Conservation (phyloP, 2,797 vertebrate genomes). For the Ctenochaetus hawaiiensis region DNA sequence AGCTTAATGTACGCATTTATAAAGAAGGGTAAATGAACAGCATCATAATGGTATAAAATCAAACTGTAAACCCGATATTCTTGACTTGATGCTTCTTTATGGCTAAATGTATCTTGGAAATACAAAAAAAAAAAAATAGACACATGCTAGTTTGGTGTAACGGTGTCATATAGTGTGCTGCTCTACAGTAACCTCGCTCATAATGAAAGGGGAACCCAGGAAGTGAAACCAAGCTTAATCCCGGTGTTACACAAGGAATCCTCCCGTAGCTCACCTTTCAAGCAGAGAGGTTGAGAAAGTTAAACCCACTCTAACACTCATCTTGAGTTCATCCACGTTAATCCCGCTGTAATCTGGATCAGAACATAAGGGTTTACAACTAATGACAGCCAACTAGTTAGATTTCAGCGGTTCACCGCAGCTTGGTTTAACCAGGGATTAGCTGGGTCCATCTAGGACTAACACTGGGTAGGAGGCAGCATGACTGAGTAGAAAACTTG, state of each 20-base stretch:
- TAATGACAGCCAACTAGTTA: constrained; percentile 86
- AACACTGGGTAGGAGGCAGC: constrained; percentile 61
- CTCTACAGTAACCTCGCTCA: constrained; percentile 66
- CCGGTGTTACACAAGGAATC: constrained; percentile 78
- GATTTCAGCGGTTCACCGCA: constrained; percentile 74
- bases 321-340: constrained; percentile 81
- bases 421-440: constrained; percentile 83
- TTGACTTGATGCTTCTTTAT: background rate
- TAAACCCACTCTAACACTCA: constrained; percentile 81
- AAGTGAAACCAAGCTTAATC: constrained; percentile 81
- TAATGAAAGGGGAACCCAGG: constrained; percentile 72
- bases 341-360: constrained; percentile 84
- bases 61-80: constrained; percentile 12
- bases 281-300: constrained; percentile 80
- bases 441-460: constrained; percentile 70
- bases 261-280: constrained; percentile 79
- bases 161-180: constrained; percentile 18
- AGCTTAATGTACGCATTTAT: background rate
- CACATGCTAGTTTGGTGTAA: constrained; percentile 22
- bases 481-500: constrained; percentile 56
- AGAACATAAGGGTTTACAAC: constrained; percentile 78
- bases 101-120: constrained; percentile 16
- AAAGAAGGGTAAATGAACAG: background rate
- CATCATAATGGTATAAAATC: background rate
- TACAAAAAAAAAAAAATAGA: constrained; percentile 1